Conservation (phyloP, 2,888 invertebrate species). For the Drosophila maculinotata region DNA sequence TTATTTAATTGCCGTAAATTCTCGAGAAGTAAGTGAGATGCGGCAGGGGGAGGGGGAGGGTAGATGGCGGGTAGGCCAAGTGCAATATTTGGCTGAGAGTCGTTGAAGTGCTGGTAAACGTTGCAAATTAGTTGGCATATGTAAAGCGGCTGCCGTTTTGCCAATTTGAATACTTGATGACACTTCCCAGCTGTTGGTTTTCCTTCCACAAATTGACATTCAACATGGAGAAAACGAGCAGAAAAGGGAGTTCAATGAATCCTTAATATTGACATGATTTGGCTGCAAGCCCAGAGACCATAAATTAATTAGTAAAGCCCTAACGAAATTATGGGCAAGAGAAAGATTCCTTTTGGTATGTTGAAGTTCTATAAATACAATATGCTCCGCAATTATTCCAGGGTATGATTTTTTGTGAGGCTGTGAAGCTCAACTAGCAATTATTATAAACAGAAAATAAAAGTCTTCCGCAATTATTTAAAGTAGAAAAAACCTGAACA, state of each 20-base stretch:
- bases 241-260: neutral
- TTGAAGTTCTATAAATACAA: no score
- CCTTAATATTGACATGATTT: no score
- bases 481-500: no score
- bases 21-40: slow-evolving; percentile 7
- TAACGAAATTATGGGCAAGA: no score
- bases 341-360: no score
- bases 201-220: slow-evolving; percentile 4
- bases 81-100: slow-evolving; percentile 51
- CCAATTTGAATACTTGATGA: slow-evolving; percentile 31
- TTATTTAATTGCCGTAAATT: slow-evolving; percentile 71
- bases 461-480: no score
- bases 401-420: no score
- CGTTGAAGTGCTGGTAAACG: slow-evolving; percentile 66
- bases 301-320: no score
- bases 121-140: slow-evolving; percentile 71
- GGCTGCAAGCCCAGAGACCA: no score
- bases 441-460: no score
- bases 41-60: neutral
- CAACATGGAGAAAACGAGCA: neutral
- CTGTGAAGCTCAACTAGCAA: no score
- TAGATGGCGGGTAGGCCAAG: neutral
- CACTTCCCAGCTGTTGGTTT: slow-evolving; percentile 12
- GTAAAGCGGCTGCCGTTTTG: slow-evolving; percentile 18
- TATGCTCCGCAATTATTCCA: no score